Conservation (phyloP, 1,140 invertebrate genomes). For the Mactra quadrangularis region DNA sequence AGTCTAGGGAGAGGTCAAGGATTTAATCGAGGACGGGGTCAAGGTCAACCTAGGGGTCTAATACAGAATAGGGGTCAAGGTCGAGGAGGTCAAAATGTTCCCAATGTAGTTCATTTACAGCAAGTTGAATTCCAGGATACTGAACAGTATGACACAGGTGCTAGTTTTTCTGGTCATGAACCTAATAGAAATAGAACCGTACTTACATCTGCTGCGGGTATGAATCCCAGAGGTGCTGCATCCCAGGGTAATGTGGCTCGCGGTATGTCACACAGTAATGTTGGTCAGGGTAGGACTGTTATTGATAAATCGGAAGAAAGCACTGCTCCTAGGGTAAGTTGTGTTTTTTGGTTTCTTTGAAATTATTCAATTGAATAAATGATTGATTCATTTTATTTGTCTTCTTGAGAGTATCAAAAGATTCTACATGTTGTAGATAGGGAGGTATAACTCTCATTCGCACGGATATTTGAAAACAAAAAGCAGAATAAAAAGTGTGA, state of each 20-base stretch:
- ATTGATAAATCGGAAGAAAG: not conserved
- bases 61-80: not conserved
- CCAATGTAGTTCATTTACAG: not conserved
- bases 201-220: not conserved
- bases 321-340: conserved; percentile 7
- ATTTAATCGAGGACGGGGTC: not conserved
- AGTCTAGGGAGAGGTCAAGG: no score
- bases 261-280: no score
- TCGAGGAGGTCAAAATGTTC: not conserved
- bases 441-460: no score
- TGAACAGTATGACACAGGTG: not conserved
- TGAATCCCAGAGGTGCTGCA: conserved; percentile 9
- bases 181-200: not conserved
- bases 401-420: no score
- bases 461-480: no score
- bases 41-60: conserved; percentile 10
- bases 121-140: conserved; percentile 20
- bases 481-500: no score
- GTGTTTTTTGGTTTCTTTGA: no score
- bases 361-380: no score
- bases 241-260: not conserved
- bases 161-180: not conserved
- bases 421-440: no score
- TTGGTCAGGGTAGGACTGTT: not conserved
- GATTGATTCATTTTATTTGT: no score